Base-by-base conservation (phyloP, 1,140 invertebrate species). In the Stenopsyche tienmushanensis region DNA sequence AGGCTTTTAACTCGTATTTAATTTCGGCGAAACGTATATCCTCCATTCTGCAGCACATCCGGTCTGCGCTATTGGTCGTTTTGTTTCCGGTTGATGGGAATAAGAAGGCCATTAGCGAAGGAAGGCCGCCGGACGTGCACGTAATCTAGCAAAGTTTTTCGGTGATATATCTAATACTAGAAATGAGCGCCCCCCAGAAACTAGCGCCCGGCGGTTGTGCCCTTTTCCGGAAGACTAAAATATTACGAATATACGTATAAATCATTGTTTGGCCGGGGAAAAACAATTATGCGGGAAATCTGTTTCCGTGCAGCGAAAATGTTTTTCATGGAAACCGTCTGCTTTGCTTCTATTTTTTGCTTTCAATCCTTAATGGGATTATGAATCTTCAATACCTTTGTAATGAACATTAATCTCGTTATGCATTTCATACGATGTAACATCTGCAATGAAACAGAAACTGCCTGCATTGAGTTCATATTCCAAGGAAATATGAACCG, bases 261-360 rank as follows among this genome's bases (percentile, higher is more conserved):
- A 47, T 47, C 44, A 47, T 47, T 13, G 18, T 47, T 15, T 20
- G 44, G 44, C 44, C 13, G 44, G 10, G 44, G 44, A 47, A 47
- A n/a, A 47, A 47, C 44, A 47, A 47, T 47, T 47, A 47, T 47
- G 44, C 44, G 44, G 44, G 17, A 47, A 47, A 47, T 47, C 44
- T 47, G 44, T 47, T 47, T 47, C 44, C 44, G 44, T 5, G 3
- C 17, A 13, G 18, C 44, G 44, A 15, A 47, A 15, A 47, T 47
- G 10, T 47, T 47, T 47, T 47, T 15, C 44, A 34, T 34, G n/a
- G n/a, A n/a, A n/a, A n/a, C n/a, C 13, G 5, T 34, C 29, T 34
- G 29, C 13, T 34, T 34, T 34, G 5, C 13, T 13, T 34, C 5
- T 34, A 5, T 13, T 34, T 34, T 34, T 34, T 34, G 5, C 5